Evolutionary conservation across 2,113 vertebrate species (phyloP), one percentile per base, ranked within the genome.

Genomic region (Pluvianellus socialis): DNA sequence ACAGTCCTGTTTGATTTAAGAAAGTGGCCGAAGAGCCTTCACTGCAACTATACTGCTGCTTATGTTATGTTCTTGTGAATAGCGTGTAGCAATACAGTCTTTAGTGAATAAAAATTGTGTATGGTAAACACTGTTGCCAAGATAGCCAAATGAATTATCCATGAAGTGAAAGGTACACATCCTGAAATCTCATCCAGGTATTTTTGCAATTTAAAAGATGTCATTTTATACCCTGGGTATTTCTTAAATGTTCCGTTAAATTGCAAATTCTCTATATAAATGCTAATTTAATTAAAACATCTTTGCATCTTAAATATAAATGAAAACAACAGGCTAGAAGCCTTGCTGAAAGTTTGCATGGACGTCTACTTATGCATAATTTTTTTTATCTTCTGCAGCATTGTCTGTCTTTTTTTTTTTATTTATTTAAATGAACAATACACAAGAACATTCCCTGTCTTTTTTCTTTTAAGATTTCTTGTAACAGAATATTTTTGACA

Each of bases 221-320:
- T 68, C 5, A 63, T 90, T 74, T 86, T 85, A 16, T 94, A 33
- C 2, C 1, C 50, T 90, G 42, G 24, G 0, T 87, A n/a, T 61
- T 94, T 96, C 70, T 92, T 92, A 86, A 91, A 86, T 52, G 35
- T 86, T 93, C 79, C 79, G 79, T 94, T 96, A 95, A 90, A 87
- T 70, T 88, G 74, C 86, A 62, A 77, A 67, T 40, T 73, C 45
- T 75, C 30, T 49, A 70, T 93, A 62, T 95, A 88, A 83, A 92
- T 77, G 86, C 44, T 94, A 93, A 95, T 93, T 97, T 96, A 76
- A 96, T 95, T 95, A 95, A 95, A 70, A 62, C 30, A 47, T 85
- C 67, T 96, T 92, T 90, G 55, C 68, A 66, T 86, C 87, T 80
- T 71, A 93, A 77, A 80, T 90, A 90, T 70, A 94, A 92, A 86